These are phyloP conservation scores for Lanistes nyassanus DNA, from an alignment of 1,140 invertebrate genomes.

Conservation along the genomic window DNA sequence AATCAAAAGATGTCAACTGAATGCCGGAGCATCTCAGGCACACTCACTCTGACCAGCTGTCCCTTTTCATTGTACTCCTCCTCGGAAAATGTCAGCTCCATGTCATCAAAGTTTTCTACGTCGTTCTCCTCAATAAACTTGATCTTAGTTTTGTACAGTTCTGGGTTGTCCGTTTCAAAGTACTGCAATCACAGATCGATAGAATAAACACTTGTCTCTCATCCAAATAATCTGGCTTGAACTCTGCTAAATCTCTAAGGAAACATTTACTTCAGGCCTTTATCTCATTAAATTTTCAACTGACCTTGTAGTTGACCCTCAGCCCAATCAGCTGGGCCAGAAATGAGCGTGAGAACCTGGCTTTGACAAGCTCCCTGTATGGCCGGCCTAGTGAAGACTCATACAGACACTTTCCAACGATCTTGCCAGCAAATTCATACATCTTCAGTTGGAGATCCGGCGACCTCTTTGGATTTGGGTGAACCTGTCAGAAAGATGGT, in stretches of 20 bases:
- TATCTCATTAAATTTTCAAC: slow-evolving; percentile 1
- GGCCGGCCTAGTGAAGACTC: slow-evolving; percentile 89
- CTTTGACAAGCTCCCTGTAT: slow-evolving; percentile 88
- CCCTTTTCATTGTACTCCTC: slow-evolving; percentile 86
- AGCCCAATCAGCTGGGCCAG: slow-evolving; percentile 93
- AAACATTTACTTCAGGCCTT: too few relatives aligned
- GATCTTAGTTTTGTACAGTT: slow-evolving; percentile 90
- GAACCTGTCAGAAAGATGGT: slow-evolving; percentile 70
- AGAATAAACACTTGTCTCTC: neutral
- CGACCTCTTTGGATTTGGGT: slow-evolving; percentile 84
- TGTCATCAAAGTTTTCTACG: slow-evolving; percentile 73
- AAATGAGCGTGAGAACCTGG: slow-evolving; percentile 91
- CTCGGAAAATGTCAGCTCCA: slow-evolving; percentile 88
- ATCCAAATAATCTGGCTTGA: too few relatives aligned
- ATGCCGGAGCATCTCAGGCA: neutral
- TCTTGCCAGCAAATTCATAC: slow-evolving; percentile 92
- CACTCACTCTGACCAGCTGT: slow-evolving; percentile 75
- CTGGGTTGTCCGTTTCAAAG: slow-evolving; percentile 95
- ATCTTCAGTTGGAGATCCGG: slow-evolving; percentile 79
- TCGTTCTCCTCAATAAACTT: slow-evolving; percentile 93
- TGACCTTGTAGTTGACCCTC: slow-evolving; percentile 88
- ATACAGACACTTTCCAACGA: slow-evolving; percentile 94
- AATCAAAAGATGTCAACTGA: neutral
- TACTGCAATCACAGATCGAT: slow-evolving; percentile 73
- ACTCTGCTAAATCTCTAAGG: too few relatives aligned